phyloP scores from a whole-genome alignment of 2,888 invertebrate genomes.

The Harmothoe impar region DNA sequence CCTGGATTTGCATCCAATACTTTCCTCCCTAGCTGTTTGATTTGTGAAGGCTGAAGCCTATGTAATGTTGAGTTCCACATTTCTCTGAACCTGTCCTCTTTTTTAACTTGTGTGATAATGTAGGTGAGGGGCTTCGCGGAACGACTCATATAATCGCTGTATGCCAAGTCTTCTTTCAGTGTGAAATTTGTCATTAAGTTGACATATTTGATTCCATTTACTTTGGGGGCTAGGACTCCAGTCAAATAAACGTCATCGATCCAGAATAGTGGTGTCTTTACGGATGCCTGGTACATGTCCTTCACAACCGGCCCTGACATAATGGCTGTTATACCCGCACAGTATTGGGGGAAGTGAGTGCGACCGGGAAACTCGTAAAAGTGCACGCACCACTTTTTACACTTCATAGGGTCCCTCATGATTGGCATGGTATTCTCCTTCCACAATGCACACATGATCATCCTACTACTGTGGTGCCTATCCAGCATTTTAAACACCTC shows the following conservation, averaged over 20 bases:
- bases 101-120: conserved; percentile 63
- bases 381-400: conserved; percentile 71
- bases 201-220: conserved; percentile 73
- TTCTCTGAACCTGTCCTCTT: not conserved
- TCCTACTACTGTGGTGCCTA: not conserved
- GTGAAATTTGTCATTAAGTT: conserved; percentile 93
- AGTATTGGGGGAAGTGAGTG: conserved; percentile 76
- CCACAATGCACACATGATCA: conserved; percentile 70
- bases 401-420: conserved; percentile 69
- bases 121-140: conserved; percentile 7
- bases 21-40: not conserved
- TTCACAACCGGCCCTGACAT: conserved; percentile 73
- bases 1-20: not conserved
- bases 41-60: not conserved
- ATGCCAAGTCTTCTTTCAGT: conserved; percentile 85
- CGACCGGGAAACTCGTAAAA: conserved; percentile 69
- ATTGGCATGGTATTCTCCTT: conserved; percentile 72
- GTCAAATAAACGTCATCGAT: conserved; percentile 81
- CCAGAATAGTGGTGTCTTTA: conserved; percentile 73
- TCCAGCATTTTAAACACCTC: conserved; percentile 66
- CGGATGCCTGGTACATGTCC: conserved; percentile 75
- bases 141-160: conserved; percentile 61
- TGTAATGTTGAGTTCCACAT: conserved; percentile 60
- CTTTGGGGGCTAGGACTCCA: conserved; percentile 74
- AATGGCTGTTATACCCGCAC: conserved; percentile 77